Conservation (phyloP, 2,113 vertebrate species). For the Zosterops hypoxanthus region DNA sequence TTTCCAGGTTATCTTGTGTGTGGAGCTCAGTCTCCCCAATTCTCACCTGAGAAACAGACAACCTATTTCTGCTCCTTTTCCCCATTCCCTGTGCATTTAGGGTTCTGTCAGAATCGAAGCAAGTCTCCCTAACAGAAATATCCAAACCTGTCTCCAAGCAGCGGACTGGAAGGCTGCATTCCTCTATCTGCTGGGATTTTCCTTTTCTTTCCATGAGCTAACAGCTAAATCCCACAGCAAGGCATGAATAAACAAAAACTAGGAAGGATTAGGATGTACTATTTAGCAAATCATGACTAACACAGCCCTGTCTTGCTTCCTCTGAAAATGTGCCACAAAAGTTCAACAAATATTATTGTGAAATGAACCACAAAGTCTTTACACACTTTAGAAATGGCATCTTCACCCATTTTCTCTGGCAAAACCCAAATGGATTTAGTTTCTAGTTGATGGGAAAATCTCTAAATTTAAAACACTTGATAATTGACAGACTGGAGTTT, state of each 20-base stretch:
- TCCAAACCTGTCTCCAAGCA: conserved; percentile 71
- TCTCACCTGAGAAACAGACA: neutral
- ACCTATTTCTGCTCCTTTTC: neutral
- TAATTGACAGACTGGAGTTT: conserved; percentile 39
- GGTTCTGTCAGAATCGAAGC: neutral
- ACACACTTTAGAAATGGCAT: conserved; percentile 58
- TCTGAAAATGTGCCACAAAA: conserved; percentile 70
- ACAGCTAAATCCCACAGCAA: conserved; percentile 71
- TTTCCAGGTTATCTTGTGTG: neutral
- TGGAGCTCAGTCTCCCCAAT: neutral
- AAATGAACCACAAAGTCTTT: conserved; percentile 68
- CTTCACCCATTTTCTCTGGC: conserved; percentile 53
- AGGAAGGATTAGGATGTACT: conserved; percentile 70
- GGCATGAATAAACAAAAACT: conserved; percentile 75
- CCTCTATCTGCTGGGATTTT: conserved; percentile 60
- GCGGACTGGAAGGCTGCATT: conserved; percentile 59
- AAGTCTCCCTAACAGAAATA: conserved; percentile 7
- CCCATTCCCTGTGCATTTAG: neutral
- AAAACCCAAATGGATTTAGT: conserved; percentile 40
- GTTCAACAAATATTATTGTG: conserved; percentile 73
- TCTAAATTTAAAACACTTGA: conserved; percentile 59
- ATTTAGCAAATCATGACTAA: conserved; percentile 75
- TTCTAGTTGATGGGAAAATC: conserved; percentile 49
- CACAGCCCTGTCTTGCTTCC: conserved; percentile 57
- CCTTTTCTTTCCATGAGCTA: conserved; percentile 68